phyloP scores from a whole-genome alignment of 2,113 vertebrate species.

The Microcebus ravelobensis region DNA sequence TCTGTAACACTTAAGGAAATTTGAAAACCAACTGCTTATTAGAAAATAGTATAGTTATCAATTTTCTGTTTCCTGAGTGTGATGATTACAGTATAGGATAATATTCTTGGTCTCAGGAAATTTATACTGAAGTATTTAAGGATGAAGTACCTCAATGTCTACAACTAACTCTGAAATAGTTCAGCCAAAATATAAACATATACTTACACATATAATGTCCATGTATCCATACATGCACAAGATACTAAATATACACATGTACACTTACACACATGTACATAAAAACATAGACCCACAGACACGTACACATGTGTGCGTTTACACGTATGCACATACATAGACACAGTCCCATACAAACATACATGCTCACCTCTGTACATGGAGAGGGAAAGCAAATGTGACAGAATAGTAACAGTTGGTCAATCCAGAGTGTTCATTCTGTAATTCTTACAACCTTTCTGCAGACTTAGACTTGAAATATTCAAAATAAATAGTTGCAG shows the following conservation, averaged over 20 bases:
- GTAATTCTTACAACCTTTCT: not conserved
- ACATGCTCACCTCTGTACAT: no score
- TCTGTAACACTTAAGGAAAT: not conserved
- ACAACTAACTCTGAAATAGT: not conserved
- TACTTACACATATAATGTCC: not conserved
- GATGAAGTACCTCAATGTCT: not conserved
- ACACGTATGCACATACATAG: not conserved
- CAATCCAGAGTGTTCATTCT: not conserved
- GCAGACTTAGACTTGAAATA: not conserved
- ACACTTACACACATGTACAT: not conserved
- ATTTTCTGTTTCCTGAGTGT: not conserved
- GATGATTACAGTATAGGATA: not conserved
- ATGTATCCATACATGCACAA: not conserved
- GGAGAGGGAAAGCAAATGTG: not conserved
- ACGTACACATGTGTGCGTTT: not conserved
- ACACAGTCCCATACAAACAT: no score
- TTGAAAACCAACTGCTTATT: not conserved
- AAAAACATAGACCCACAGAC: not conserved
- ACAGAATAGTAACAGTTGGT: not conserved
- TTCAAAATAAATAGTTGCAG: not conserved
- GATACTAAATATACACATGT: not conserved
- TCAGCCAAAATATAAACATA: not conserved
- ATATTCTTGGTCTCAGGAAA: not conserved
- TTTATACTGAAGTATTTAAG: not conserved
- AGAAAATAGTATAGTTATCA: not conserved